Conservation (phyloP, 2,113 vertebrate species). For the Sphaerodactylus townsendi region DNA sequence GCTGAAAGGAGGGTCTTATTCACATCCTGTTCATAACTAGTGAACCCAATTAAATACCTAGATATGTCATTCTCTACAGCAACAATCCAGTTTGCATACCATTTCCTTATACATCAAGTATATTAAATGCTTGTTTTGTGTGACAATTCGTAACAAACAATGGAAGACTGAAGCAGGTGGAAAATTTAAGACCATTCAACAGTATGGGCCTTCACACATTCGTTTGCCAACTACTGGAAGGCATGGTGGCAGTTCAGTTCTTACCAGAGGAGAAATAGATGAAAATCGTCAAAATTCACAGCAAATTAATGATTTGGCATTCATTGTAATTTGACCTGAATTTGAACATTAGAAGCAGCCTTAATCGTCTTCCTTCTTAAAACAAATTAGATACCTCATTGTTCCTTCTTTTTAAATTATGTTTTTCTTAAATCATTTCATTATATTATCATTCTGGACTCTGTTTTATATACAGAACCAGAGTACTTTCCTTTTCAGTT, state of each 20-base stretch:
- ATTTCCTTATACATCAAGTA: too few species aligned
- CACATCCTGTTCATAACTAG: neutral
- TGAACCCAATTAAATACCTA: too few species aligned
- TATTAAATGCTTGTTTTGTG: too few species aligned
- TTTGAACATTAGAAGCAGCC: neutral
- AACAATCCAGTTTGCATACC: too few species aligned
- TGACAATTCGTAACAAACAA: too few species aligned
- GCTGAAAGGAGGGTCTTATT: neutral
- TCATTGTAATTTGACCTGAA: neutral
- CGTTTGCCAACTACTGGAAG: too few species aligned
- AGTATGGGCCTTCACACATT: too few species aligned
- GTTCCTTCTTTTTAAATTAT: conserved; percentile 40
- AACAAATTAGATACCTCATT: conserved; percentile 25
- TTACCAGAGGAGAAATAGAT: neutral
- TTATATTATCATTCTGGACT: conserved; percentile 30
- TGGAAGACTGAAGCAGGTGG: too few species aligned
- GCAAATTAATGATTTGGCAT: neutral
- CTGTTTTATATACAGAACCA: conserved; percentile 37
- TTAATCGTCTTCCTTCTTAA: neutral
- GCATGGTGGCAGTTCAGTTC: neutral
- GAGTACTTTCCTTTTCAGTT: conserved; percentile 49
- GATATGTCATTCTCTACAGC: too few species aligned
- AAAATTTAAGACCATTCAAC: too few species aligned
- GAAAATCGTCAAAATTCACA: neutral
- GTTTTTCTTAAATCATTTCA: conserved; percentile 49